Percentiles rank a stretch among this genome's conserved stretches.
Conservation (phyloP, 2,888 invertebrate species). For the Lasioglossum pauxillum region DNA sequence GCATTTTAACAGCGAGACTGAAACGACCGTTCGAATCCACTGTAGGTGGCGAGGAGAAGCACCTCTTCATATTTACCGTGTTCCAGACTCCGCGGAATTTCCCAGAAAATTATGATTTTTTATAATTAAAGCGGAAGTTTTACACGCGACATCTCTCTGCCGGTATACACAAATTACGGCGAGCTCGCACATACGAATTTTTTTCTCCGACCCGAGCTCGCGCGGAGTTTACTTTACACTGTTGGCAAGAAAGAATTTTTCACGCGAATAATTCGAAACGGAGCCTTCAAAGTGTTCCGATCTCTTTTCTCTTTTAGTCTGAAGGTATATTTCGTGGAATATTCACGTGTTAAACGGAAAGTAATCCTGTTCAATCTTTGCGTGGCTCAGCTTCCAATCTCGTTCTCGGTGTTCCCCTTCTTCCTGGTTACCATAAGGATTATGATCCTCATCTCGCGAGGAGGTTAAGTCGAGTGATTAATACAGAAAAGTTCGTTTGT, state of each 20-base stretch:
- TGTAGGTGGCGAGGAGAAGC: neutral
- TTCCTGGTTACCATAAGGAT: neutral
- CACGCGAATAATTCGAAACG: neutral
- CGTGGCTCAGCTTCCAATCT: neutral
- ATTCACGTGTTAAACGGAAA: constrained; percentile 18
- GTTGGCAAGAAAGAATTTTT: constrained; percentile 3
- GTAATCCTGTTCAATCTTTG: constrained; percentile 26
- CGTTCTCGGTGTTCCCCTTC: neutral
- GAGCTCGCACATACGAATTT: neutral
- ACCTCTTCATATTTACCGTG: neutral
- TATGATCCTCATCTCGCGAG: neutral
- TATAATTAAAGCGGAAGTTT: neutral
- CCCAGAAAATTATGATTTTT: neutral
- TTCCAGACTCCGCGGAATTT: neutral
- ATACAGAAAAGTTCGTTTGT: constrained; percentile 6
- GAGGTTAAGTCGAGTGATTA: constrained; percentile 15
- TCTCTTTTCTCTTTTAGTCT: neutral
- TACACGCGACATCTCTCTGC: neutral
- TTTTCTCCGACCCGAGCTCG: neutral
- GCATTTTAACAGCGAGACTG: too few species aligned
- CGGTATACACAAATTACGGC: neutral
- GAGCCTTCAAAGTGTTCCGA: constrained; percentile 16
- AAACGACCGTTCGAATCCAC: neutral
- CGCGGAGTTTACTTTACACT: constrained; percentile 1
- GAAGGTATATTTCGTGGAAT: neutral